These are phyloP conservation scores for Acanthosepion pharaonis DNA, from an alignment of 2,888 invertebrate species.

Conservation along the genomic window DNA sequence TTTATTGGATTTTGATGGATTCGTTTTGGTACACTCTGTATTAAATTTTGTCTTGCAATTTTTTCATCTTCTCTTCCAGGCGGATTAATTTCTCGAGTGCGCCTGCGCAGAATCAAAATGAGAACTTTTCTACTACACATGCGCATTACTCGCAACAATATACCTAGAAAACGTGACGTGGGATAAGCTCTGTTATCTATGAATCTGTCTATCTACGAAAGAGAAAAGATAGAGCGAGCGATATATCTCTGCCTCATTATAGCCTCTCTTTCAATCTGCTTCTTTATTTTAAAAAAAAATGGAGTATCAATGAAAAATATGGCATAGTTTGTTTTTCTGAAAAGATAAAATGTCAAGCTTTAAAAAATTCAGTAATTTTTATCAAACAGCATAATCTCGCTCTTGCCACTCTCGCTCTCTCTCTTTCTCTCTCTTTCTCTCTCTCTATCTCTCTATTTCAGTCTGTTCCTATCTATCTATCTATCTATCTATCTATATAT, in stretches of 20 bases:
- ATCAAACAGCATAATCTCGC: neutral
- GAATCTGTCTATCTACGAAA: neutral
- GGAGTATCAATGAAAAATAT: neutral
- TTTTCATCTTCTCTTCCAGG: neutral
- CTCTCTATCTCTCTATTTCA: too few species aligned
- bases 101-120: conserved; percentile 14
- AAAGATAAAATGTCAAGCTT: neutral
- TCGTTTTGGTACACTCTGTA: neutral
- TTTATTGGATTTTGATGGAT: neutral
- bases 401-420: neutral
- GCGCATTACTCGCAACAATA: neutral
- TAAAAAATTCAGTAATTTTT: neutral
- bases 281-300: too few species aligned
- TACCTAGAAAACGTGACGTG: neutral
- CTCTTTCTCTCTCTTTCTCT: too few species aligned
- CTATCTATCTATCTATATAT: too few species aligned
- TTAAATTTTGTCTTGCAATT: neutral
- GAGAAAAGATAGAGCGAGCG: too few species aligned
- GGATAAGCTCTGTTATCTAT: neutral
- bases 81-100: neutral
- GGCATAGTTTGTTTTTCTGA: neutral
- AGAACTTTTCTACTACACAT: neutral
- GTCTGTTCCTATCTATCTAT: too few species aligned
- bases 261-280: too few species aligned
- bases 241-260: too few species aligned